These are phyloP conservation scores for Pseudomyrmex concolor DNA, from an alignment of 1,140 invertebrate genomes.

Conservation along the genomic window DNA sequence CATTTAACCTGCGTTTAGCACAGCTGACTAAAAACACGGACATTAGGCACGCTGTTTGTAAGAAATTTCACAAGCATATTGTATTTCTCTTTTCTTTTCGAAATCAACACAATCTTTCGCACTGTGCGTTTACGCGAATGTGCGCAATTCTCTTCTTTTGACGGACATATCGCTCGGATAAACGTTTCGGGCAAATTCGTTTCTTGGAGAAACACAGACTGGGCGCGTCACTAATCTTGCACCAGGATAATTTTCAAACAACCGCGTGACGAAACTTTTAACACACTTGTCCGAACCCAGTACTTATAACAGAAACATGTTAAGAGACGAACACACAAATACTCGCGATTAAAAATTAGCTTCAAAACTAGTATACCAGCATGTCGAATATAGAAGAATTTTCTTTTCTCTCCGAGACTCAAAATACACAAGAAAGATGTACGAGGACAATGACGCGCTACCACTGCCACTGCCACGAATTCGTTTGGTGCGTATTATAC, in stretches of 20 bases:
- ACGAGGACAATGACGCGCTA: not conserved
- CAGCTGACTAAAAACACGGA: conserved; percentile 73
- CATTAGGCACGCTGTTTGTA: conserved; percentile 26
- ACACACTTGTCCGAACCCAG: conserved; percentile 7
- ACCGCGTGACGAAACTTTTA: not conserved
- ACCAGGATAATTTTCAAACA: not conserved
- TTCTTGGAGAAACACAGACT: not conserved
- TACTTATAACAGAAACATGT: not conserved
- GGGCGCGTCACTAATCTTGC: not conserved
- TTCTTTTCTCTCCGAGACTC: not conserved
- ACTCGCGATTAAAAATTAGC: not conserved
- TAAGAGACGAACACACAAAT: not conserved
- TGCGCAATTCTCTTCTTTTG: no score
- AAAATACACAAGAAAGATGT: not conserved
- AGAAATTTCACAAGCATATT: conserved; percentile 39
- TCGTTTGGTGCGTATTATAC: not conserved
- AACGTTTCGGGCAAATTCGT: conserved; percentile 7
- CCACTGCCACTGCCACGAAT: not conserved
- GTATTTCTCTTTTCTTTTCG: not conserved
- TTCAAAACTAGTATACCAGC: not conserved
- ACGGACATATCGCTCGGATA: no score
- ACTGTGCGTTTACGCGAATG: no score
- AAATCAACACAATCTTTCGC: no score
- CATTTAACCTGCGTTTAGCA: conserved; percentile 75
- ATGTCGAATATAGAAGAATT: no score